Percentiles rank a stretch among this genome's conserved stretches.
phyloP scores from a whole-genome alignment of 2,888 invertebrate genomes.

The Hedya salicella region DNA sequence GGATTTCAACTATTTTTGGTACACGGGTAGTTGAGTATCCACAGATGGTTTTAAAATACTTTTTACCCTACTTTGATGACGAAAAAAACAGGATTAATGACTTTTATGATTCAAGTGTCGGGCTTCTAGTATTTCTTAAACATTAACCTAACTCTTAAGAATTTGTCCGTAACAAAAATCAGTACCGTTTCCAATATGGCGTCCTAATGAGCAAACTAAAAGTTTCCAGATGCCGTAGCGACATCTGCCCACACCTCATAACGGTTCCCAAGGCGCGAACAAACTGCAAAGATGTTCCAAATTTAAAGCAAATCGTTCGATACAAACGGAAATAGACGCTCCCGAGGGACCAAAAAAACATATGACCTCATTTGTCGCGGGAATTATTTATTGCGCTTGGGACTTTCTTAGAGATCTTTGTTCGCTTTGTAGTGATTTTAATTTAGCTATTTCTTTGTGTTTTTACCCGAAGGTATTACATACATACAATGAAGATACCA shows the following conservation, averaged over 20 bases:
- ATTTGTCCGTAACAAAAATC: slow-evolving; percentile 7
- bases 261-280: slow-evolving; percentile 79
- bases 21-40: too few relatives aligned
- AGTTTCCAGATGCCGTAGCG: slow-evolving; percentile 70
- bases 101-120: too few relatives aligned
- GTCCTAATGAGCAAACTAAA: slow-evolving; percentile 46
- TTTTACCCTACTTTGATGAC: too few relatives aligned
- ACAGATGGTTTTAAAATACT: too few relatives aligned
- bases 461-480: too few relatives aligned
- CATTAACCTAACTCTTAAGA: neutral
- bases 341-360: slow-evolving; percentile 85
- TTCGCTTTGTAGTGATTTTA: slow-evolving; percentile 1
- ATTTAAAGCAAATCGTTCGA: slow-evolving; percentile 83
- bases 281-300: slow-evolving; percentile 83
- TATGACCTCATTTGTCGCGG: slow-evolving; percentile 84
- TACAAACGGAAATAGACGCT: slow-evolving; percentile 84
- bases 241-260: slow-evolving; percentile 75
- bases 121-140: too few relatives aligned
- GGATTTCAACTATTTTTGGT: too few relatives aligned
- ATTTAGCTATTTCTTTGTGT: slow-evolving; percentile 17
- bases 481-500: too few relatives aligned
- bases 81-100: too few relatives aligned
- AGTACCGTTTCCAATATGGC: slow-evolving; percentile 11
- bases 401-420: slow-evolving; percentile 54
- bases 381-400: slow-evolving; percentile 84